Conservation (phyloP, 2,113 vertebrate genomes). For the Silurus glanis region DNA sequence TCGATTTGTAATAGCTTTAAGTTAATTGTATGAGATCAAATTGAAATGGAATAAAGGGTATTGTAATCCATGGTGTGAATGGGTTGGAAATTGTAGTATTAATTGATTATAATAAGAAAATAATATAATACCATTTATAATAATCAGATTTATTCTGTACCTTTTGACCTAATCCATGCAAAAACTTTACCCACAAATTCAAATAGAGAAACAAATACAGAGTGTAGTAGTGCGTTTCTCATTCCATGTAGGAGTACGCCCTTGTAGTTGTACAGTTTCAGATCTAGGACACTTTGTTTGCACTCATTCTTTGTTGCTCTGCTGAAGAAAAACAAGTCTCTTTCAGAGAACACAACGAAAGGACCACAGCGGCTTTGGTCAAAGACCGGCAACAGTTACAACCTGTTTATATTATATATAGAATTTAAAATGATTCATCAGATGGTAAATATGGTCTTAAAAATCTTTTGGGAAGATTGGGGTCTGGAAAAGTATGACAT, state of each 20-base stretch:
- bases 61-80: background rate
- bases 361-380: conserved; percentile 1
- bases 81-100: background rate
- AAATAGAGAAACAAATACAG: background rate
- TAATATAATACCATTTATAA: background rate
- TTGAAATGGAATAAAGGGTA: background rate
- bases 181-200: background rate
- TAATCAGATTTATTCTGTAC: background rate
- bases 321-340: conserved; percentile 41
- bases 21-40: too few species aligned
- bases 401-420: too few species aligned
- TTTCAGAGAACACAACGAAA: conserved; percentile 2
- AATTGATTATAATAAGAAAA: too few species aligned
- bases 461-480: too few species aligned
- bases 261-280: background rate
- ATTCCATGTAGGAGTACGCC: too few species aligned
- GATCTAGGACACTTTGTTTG: background rate
- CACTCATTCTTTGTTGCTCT: conserved; percentile 14
- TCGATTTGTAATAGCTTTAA: too few species aligned
- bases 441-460: too few species aligned
- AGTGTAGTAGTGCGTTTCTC: background rate
- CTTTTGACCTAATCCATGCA: background rate
- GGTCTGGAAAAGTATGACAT: too few species aligned
- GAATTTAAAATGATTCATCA: too few species aligned
- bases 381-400: background rate